These are phyloP conservation scores for Bombycilla garrulus DNA, from an alignment of 2,113 vertebrate species.

Conservation along the genomic window DNA sequence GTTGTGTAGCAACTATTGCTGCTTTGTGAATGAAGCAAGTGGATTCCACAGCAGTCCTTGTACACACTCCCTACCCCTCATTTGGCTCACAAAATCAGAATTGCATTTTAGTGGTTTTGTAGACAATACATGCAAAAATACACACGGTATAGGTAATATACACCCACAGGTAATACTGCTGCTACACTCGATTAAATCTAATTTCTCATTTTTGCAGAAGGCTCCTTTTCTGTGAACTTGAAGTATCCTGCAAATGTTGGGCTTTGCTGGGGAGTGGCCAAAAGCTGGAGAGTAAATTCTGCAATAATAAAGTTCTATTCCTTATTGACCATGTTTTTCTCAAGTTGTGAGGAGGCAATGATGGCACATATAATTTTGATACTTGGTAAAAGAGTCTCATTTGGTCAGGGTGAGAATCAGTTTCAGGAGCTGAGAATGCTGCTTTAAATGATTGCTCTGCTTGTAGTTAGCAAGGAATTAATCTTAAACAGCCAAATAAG, in stretches of 20 bases:
- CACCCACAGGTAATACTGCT: background rate
- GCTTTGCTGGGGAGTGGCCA: background rate
- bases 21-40: background rate
- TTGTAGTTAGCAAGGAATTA: constrained; percentile 31
- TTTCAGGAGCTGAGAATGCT: constrained; percentile 10
- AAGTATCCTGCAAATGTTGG: background rate
- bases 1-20: background rate
- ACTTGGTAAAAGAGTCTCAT: background rate
- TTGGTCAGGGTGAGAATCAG: background rate
- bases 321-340: background rate
- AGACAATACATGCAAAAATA: background rate
- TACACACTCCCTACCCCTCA: fast-evolving
- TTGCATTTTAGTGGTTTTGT: background rate
- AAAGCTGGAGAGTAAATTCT: background rate
- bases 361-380: background rate
- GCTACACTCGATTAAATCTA: background rate
- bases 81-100: background rate
- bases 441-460: constrained; percentile 38
- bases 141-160: background rate
- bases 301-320: background rate
- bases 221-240: background rate
- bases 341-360: background rate
- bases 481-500: constrained; percentile 31
- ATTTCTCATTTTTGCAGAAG: background rate
- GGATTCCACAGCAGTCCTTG: background rate